A percentile compares a stretch with the other conserved stretches of the same genome.
These are phyloP conservation scores for Chionis minor DNA, from an alignment of 2,113 vertebrate genomes.

Conservation along the genomic window DNA sequence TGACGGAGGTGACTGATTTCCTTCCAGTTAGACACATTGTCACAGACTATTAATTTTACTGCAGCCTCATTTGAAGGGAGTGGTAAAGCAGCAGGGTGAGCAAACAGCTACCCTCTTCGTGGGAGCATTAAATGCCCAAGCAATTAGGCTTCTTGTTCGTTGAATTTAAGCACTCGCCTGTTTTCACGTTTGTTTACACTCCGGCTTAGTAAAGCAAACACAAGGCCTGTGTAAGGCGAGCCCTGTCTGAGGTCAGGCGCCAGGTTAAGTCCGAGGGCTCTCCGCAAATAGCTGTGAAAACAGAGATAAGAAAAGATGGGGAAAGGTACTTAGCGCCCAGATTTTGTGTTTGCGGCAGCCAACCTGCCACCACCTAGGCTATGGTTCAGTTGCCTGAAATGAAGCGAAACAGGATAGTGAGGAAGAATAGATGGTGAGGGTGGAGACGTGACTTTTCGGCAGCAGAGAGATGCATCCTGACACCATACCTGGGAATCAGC, in stretches of 20 bases:
- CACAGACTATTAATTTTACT: constrained; percentile 52
- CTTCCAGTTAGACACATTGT: constrained; percentile 11
- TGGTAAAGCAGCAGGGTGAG: constrained; percentile 3
- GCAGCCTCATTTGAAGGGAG: constrained; percentile 29
- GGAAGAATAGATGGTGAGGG: background rate
- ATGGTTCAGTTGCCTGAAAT: background rate
- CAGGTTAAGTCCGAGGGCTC: background rate
- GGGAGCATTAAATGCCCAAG: background rate
- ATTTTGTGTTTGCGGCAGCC: background rate
- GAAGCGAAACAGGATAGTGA: background rate
- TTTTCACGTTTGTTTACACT: background rate
- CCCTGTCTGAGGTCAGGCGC: background rate
- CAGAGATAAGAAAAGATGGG: background rate
- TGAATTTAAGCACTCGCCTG: background rate
- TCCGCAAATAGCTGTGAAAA: background rate
- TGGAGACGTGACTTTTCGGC: background rate
- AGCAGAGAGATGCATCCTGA: background rate
- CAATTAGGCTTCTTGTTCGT: background rate
- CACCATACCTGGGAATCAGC: accelerated
- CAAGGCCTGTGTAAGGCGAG: background rate
- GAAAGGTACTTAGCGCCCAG: background rate
- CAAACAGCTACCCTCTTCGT: background rate
- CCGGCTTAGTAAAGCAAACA: background rate
- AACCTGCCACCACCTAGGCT: background rate
- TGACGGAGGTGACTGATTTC: background rate